These are phyloP conservation scores for Monoplex corrugatus DNA, from an alignment of 2,888 invertebrate species.

Conservation along the genomic window DNA sequence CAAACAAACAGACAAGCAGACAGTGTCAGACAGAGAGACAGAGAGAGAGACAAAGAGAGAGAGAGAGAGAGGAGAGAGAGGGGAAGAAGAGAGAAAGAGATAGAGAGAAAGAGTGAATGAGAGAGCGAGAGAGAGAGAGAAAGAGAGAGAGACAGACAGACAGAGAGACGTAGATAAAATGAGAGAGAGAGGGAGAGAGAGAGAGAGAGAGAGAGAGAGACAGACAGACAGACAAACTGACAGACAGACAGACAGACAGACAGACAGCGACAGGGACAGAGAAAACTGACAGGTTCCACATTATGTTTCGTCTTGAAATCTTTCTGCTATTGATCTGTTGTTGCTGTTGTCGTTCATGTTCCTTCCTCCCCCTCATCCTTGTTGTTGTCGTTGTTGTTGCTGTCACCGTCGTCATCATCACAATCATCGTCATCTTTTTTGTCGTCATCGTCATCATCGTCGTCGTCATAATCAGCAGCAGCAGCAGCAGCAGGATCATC, in stretches of 20 bases:
- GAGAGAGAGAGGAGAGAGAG: neutral
- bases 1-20: no score
- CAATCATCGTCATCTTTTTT: no score
- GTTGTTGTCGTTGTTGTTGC: no score
- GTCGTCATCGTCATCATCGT: no score
- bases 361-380: no score
- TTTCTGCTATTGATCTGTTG: no score
- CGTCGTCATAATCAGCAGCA: no score
- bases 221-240: neutral
- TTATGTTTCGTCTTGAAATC: no score
- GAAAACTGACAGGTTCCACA: no score
- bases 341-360: no score
- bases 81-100: neutral
- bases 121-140: neutral
- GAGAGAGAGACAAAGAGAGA: neutral
- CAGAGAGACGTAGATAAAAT: neutral
- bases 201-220: neutral
- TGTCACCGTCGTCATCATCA: no score
- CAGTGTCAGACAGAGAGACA: neutral
- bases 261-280: neutral
- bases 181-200: neutral
- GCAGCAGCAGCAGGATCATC: no score
- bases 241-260: neutral
- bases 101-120: constrained; percentile 3
- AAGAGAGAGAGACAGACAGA: neutral